A percentile compares a stretch with the other conserved stretches of the same genome.
Conservation (phyloP, 2,888 invertebrate genomes). For the Rotaria magnacalcarata region DNA sequence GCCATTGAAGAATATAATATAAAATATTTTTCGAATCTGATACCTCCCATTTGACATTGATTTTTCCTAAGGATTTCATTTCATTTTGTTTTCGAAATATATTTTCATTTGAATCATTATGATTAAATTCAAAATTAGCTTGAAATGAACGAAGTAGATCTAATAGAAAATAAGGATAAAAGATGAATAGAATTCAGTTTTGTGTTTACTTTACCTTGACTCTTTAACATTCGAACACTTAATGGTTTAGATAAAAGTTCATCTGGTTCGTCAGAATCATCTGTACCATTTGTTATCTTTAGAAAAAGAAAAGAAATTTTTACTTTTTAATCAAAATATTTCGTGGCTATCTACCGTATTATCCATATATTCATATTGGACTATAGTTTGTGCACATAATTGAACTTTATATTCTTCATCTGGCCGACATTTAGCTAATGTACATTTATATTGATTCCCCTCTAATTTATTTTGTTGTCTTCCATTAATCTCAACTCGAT, state of each 20-base stretch:
- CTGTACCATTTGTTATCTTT: background rate
- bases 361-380: background rate
- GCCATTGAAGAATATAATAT: constrained; percentile 57
- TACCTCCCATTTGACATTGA: constrained; percentile 54
- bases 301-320: background rate
- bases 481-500: constrained; percentile 57
- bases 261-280: constrained; percentile 51
- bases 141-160: background rate
- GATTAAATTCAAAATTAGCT: constrained; percentile 9
- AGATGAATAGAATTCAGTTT: background rate
- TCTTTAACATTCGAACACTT: constrained; percentile 52
- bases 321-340: background rate
- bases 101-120: background rate
- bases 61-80: constrained; percentile 50
- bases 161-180: background rate
- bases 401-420: constrained; percentile 56
- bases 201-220: constrained; percentile 50
- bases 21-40: constrained; percentile 50
- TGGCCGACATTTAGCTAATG: constrained; percentile 57
- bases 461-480: constrained; percentile 55
- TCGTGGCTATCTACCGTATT: background rate
- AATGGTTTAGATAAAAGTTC: constrained; percentile 54
- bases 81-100: background rate
- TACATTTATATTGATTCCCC: constrained; percentile 56
- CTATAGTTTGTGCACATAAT: constrained; percentile 51